phyloP scores from a whole-genome alignment of 2,888 invertebrate genomes.

The Idaea aversata region DNA sequence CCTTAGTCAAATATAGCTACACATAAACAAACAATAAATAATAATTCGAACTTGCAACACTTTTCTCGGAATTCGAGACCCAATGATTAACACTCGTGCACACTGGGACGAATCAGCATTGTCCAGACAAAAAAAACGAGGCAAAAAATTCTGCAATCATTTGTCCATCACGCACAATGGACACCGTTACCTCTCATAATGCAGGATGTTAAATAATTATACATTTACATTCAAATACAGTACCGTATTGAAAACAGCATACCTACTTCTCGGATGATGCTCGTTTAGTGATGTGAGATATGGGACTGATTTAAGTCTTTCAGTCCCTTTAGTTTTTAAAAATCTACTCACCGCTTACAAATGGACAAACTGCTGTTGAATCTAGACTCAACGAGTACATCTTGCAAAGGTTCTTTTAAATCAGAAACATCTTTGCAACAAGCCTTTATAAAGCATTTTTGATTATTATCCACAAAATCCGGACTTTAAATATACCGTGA shows the following conservation, averaged over 20 bases:
- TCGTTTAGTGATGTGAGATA: slow-evolving; percentile 17
- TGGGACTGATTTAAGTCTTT: background rate
- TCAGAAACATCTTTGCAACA: too few relatives aligned
- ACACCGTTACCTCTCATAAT: slow-evolving; percentile 61
- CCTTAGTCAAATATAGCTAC: background rate
- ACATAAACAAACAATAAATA: background rate
- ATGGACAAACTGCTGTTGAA: too few relatives aligned
- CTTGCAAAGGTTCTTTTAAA: too few relatives aligned
- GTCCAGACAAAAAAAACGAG: slow-evolving; percentile 17
- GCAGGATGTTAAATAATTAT: slow-evolving; percentile 71
- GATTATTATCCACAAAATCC: background rate
- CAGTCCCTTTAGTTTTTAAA: slow-evolving; percentile 1
- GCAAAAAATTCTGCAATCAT: slow-evolving; percentile 62
- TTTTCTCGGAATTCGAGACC: slow-evolving; percentile 11
- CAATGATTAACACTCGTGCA: slow-evolving; percentile 1
- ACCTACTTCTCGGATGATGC: slow-evolving; percentile 26
- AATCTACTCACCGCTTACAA: background rate
- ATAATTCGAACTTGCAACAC: background rate
- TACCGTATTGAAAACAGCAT: slow-evolving; percentile 47
- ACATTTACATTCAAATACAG: slow-evolving; percentile 59
- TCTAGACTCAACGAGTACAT: too few relatives aligned
- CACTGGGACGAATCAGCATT: slow-evolving; percentile 6
- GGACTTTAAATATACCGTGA: background rate
- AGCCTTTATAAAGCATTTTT: too few relatives aligned
- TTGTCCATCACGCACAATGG: slow-evolving; percentile 72